Evolutionary conservation across 1,140 invertebrate species (phyloP).

Genomic region (Zaprionus inermis): DNA sequence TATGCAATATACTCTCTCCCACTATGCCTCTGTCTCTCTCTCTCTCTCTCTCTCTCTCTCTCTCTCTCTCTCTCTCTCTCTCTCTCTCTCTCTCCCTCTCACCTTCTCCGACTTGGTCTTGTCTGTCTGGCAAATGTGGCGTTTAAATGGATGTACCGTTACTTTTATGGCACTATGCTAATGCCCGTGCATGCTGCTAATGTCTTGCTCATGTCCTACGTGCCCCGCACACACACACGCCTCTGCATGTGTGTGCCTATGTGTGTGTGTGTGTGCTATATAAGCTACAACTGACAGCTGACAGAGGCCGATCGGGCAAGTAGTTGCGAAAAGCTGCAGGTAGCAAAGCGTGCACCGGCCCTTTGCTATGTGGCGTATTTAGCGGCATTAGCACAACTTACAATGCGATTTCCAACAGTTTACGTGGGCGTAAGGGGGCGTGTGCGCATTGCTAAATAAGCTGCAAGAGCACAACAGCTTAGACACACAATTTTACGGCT

Average conservation of each 20-base stretch:
- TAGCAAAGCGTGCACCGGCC: not conserved
- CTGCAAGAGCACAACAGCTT: no score
- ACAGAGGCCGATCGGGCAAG: slow-evolving; percentile 5
- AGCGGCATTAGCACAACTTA: not conserved
- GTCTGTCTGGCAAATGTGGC: slow-evolving; percentile 6
- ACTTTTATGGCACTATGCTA: slow-evolving; percentile 51
- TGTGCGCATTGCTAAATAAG: no score
- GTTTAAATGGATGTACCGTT: slow-evolving; percentile 47
- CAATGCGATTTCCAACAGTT: no score
- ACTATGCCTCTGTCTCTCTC: not conserved
- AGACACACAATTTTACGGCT: no score
- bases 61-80: not conserved
- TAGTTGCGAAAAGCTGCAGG: not conserved
- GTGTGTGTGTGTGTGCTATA: not conserved
- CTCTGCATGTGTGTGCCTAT: not conserved
- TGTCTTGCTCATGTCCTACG: slow-evolving; percentile 24
- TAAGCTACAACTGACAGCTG: slow-evolving; percentile 7
- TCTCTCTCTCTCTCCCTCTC: not conserved
- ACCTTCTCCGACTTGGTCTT: not conserved
- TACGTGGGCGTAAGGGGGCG: no score
- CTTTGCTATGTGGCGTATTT: not conserved
- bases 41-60: not conserved
- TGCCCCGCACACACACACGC: not conserved
- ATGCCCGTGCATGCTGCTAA: slow-evolving; percentile 23
- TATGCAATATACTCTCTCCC: not conserved